phyloP scores from a whole-genome alignment of 1,140 invertebrate genomes.

The Ceratitis capitata region DNA sequence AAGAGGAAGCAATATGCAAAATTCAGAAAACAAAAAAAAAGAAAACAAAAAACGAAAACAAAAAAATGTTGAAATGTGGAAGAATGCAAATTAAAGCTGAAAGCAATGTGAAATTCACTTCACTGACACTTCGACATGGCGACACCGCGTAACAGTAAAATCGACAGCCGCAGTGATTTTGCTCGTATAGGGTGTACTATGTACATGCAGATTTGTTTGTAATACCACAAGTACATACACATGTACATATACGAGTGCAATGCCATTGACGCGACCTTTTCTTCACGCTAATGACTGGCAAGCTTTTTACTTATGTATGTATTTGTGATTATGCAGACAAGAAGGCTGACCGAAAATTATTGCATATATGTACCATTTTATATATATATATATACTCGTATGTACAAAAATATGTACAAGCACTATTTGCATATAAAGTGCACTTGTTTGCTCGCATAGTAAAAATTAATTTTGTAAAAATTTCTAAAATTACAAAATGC shows the following conservation, averaged over 20 bases:
- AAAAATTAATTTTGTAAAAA: background rate
- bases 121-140: constrained; percentile 11
- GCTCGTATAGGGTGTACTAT: background rate
- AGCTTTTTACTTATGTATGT: background rate
- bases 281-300: background rate
- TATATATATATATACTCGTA: background rate
- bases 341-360: background rate
- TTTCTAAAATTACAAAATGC: background rate
- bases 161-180: background rate
- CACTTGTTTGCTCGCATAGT: background rate
- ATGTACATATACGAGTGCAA: background rate
- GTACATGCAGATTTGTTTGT: background rate
- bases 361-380: background rate
- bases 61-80: background rate
- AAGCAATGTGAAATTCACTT: constrained; percentile 1
- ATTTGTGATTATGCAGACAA: background rate
- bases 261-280: background rate
- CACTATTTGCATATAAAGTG: background rate
- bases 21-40: background rate
- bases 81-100: background rate
- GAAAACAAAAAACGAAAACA: background rate
- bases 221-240: background rate
- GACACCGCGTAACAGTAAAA: background rate
- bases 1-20: background rate
- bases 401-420: background rate